Base-by-base conservation (phyloP, 2,797 vertebrate species). In the Dendrocincla tyrannina region DNA sequence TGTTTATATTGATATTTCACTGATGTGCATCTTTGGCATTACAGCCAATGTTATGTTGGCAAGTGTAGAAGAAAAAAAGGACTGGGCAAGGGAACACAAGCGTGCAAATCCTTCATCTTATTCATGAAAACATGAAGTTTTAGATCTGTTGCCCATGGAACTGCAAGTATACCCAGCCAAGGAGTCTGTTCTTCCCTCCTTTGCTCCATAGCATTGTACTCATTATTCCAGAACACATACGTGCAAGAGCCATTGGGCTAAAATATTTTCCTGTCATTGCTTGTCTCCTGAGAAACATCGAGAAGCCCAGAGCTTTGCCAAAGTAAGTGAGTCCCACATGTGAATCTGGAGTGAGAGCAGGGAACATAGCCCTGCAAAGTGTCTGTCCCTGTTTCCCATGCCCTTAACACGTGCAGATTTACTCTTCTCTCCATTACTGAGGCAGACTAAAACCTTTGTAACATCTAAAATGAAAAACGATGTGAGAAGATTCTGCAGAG, bases 301-400 rank as follows among this genome's bases (percentile, higher is more conserved):
- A 18, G 41, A 82, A 24, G 8, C 9, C 33, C 8, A 7, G 27
- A 50, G 35, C 32, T 73, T 46, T 55, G 20, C 47, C 39, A 30
- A 37, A 44, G 81, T n/a, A 41, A 68, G 25, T 8, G n/a, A 76
- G 30, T 13, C 42, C 44, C 5, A 3, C 6, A 22, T 49, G 46
- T 80, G 73, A 49, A 41, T 49, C n/a, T 37, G 33, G 37, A 69
- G 28, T 17, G 55, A 76, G 32, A 91, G 19, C 28, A 53, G 47
- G 35, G 42, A 70, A 42, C 3, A 5, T 17, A 53, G 39, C 44
- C 59, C 37, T 42, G 53, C 5, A 39, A 69, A 55, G 7, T 39
- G 39, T 27, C 30, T 37, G 0, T 50, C 63, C 28, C 13, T 42
- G 28, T 13, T 52, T 33, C 62, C 41, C 0, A 0, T 68, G 42